Percentiles rank a stretch among this genome's conserved stretches.
These are phyloP conservation scores for Meiosimyza decipiens DNA, from an alignment of 2,888 invertebrate genomes.

Conservation along the genomic window DNA sequence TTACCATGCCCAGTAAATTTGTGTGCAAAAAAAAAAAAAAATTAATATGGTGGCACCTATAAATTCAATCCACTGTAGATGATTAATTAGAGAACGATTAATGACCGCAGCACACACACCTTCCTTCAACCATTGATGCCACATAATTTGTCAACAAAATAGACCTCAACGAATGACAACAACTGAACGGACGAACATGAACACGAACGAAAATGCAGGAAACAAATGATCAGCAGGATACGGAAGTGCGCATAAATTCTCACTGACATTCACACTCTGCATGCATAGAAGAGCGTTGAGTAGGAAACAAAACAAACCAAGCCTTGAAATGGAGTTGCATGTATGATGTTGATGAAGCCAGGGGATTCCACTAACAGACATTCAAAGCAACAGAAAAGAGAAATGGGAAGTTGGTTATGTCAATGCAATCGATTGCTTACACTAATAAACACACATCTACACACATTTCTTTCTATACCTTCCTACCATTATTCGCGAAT, in stretches of 20 bases:
- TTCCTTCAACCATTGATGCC: conserved; percentile 10
- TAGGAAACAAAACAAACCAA: neutral
- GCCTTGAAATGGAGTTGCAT: conserved; percentile 2
- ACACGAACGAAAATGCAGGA: neutral
- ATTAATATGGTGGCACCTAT: neutral
- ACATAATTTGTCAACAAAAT: conserved; percentile 32
- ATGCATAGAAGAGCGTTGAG: neutral
- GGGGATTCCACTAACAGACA: neutral
- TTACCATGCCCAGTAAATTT: no score
- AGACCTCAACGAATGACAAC: conserved; percentile 19
- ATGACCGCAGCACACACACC: conserved; percentile 28
- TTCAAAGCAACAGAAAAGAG: neutral
- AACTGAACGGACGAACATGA: neutral
- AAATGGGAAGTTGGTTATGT: conserved; percentile 13
- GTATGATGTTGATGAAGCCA: conserved; percentile 3
- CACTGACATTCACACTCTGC: conserved; percentile 25
- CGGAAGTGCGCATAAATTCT: conserved; percentile 27
- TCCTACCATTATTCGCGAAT: no score
- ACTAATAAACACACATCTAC: neutral
- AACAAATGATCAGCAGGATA: conserved; percentile 2
- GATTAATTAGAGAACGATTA: conserved; percentile 19
- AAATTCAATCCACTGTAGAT: conserved; percentile 9
- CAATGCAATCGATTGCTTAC: conserved; percentile 18
- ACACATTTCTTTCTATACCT: neutral
- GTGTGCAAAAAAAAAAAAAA: no score